phyloP scores from a whole-genome alignment of 2,113 vertebrate species.

The Varanus salvator region DNA sequence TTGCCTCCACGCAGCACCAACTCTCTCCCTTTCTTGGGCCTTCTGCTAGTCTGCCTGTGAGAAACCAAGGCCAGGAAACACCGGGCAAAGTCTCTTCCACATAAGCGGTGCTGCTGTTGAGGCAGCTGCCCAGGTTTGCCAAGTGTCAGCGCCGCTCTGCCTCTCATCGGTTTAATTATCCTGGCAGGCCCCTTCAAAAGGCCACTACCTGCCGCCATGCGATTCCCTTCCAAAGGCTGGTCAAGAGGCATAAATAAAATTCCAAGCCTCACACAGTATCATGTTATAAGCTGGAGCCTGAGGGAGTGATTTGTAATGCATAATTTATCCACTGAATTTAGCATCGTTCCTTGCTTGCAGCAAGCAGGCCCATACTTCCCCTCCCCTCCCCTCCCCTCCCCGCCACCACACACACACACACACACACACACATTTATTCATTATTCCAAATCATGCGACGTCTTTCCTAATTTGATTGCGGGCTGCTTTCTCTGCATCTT shows the following conservation, averaged over 20 bases:
- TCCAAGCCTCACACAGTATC: conserved; percentile 45
- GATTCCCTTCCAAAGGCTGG: neutral
- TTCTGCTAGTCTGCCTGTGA: neutral
- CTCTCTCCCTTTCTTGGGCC: neutral
- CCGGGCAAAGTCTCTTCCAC: neutral
- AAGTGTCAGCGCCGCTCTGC: neutral
- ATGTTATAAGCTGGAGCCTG: conserved; percentile 43
- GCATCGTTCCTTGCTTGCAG: conserved; percentile 45
- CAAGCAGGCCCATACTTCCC: conserved; percentile 33
- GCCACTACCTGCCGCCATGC: conserved; percentile 13
- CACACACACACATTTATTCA: neutral
- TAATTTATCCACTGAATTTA: conserved; percentile 60
- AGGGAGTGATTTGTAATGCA: conserved; percentile 63
- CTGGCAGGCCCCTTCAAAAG: conserved; percentile 41
- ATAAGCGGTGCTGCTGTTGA: neutral
- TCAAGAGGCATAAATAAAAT: conserved; percentile 54
- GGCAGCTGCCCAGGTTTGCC: neutral
- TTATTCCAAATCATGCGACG: conserved; percentile 4
- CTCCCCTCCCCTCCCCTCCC: neutral
- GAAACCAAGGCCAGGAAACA: neutral
- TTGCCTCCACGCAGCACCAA: neutral
- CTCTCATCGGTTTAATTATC: conserved; percentile 22
- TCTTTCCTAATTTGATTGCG: conserved; percentile 34
- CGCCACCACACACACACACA: too few species aligned
- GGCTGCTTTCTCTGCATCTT: conserved; percentile 22